These are phyloP conservation scores for Drosophila lutescens DNA, from an alignment of 2,888 invertebrate species.

Conservation along the genomic window DNA sequence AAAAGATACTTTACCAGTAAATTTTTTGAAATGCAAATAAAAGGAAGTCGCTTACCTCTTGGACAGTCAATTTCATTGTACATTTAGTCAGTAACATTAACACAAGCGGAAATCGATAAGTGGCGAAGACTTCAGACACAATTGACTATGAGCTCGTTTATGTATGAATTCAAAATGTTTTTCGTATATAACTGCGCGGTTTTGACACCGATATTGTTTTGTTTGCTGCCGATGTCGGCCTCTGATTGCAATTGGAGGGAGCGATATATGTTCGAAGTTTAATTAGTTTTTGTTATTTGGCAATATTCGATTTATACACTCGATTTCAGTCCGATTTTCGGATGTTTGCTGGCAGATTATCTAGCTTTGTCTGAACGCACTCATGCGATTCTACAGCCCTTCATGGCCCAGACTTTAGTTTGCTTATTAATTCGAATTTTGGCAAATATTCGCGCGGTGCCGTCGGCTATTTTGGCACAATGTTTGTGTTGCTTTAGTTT, in stretches of 20 bases:
- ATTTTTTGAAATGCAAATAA: background rate
- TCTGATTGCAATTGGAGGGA: background rate
- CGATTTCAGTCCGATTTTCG: constrained; percentile 1
- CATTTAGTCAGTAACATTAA: constrained; percentile 74
- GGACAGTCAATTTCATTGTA: constrained; percentile 85
- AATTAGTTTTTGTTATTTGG: background rate
- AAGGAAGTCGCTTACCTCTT: constrained; percentile 79
- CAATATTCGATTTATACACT: constrained; percentile 9
- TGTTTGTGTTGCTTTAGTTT: constrained; percentile 58
- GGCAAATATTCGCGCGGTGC: constrained; percentile 48
- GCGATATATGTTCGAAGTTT: background rate
- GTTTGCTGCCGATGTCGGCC: background rate
- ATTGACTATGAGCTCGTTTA: background rate
- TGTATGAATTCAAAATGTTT: background rate
- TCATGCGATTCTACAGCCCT: background rate
- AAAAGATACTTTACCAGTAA: background rate
- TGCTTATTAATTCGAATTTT: constrained; percentile 64
- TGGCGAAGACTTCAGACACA: background rate
- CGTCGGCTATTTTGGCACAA: constrained; percentile 60
- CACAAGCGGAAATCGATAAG: background rate
- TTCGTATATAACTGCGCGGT: no score
- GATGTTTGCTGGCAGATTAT: constrained; percentile 30
- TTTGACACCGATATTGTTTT: background rate
- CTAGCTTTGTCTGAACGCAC: constrained; percentile 16
- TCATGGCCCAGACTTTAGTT: constrained; percentile 24